phyloP scores from a whole-genome alignment of 2,888 invertebrate species.

The Thecophora atra region DNA sequence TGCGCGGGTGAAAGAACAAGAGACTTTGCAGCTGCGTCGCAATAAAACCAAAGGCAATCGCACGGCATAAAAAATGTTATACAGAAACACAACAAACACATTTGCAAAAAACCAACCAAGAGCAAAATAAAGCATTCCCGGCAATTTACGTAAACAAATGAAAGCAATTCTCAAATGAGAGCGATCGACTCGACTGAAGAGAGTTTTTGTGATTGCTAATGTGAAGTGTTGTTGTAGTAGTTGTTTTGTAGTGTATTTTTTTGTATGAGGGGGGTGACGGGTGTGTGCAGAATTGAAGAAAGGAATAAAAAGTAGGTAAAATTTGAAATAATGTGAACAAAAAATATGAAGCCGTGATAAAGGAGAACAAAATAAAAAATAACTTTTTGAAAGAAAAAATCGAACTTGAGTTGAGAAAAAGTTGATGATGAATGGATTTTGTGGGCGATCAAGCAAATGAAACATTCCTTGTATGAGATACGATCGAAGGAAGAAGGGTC shows the following conservation, averaged over 20 bases:
- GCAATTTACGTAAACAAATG: slow-evolving; percentile 41
- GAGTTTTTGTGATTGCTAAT: slow-evolving; percentile 20
- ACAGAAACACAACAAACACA: slow-evolving; percentile 56
- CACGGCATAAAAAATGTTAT: slow-evolving; percentile 58
- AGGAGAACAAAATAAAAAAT: slow-evolving; percentile 1
- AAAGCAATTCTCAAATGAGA: slow-evolving; percentile 17
- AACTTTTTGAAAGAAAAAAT: neutral
- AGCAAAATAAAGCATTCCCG: slow-evolving; percentile 37
- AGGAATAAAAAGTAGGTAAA: slow-evolving; percentile 12
- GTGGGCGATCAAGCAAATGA: neutral
- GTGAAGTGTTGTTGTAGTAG: neutral
- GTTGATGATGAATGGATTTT: neutral
- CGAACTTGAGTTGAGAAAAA: neutral
- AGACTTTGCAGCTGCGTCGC: slow-evolving; percentile 7
- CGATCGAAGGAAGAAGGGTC: too few relatives aligned
- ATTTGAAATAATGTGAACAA: neutral
- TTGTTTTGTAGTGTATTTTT: too few relatives aligned
- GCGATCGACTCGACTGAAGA: neutral
- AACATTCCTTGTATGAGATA: too few relatives aligned
- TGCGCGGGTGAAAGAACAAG: slow-evolving; percentile 22
- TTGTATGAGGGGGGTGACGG: neutral
- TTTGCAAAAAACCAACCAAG: slow-evolving; percentile 41
- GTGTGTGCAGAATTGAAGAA: neutral
- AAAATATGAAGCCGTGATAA: neutral
- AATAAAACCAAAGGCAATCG: slow-evolving; percentile 6